A percentile compares a stretch with the other conserved stretches of the same genome.
phyloP scores from a whole-genome alignment of 2,113 vertebrate species.

The Dolichotis patagonum region DNA sequence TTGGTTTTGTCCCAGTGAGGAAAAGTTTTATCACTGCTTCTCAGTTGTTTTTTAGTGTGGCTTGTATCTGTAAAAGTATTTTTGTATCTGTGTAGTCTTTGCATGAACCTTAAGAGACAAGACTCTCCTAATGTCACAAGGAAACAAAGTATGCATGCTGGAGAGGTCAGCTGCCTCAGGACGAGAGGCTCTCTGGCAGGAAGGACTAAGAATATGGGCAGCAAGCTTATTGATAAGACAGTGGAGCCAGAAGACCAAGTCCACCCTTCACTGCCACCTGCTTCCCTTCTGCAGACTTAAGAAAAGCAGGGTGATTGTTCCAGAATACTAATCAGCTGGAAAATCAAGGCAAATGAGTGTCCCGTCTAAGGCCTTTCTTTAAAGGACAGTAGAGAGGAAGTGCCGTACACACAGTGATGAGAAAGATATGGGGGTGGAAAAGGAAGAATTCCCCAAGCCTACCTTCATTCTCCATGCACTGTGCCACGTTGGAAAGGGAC shows the following conservation, averaged over 20 bases:
- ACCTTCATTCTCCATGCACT: constrained; percentile 22
- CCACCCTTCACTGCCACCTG: not conserved
- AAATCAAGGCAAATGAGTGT: not conserved
- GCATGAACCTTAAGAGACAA: not conserved
- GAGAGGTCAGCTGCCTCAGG: not conserved
- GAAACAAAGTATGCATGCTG: not conserved
- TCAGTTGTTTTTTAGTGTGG: not conserved
- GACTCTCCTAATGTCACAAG: not conserved
- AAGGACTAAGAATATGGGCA: not conserved
- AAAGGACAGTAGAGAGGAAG: not conserved
- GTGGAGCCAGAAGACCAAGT: not conserved
- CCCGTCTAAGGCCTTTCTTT: not conserved
- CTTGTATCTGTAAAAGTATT: not conserved
- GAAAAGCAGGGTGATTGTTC: not conserved
- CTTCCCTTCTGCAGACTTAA: not conserved
- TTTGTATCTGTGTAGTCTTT: not conserved
- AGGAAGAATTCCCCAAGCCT: not conserved
- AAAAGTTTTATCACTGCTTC: constrained; percentile 14
- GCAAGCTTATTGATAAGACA: not conserved
- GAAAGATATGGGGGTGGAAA: not conserved
- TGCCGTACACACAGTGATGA: not conserved
- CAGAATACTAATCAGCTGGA: not conserved
- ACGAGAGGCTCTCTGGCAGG: not conserved
- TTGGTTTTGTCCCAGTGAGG: not conserved
- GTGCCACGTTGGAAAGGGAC: not conserved